Base-by-base conservation (phyloP, 2,888 invertebrate genomes). In the Oscheius sp. region DNA sequence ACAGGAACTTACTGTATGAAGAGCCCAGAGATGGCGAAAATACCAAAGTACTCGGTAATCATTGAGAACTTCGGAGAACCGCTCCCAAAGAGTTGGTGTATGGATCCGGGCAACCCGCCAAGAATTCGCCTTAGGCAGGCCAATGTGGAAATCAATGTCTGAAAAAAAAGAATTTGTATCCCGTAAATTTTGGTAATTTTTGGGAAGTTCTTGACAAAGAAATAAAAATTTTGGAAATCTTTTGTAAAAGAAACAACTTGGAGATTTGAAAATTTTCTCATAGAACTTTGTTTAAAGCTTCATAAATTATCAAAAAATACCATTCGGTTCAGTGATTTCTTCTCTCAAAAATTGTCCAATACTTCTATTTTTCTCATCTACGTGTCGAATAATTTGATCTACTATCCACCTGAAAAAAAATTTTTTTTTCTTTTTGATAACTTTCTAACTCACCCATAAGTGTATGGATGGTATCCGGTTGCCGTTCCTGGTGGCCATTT, bases 101-200 rank as follows among this genome's bases (percentile, higher is more conserved):
- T 63, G 63, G 26, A 79, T 71, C 30, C 75, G 65, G 6, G 79
- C 79, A 22, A 79, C 79, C 14, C 79, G 69, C 38, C 73, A 69
- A 28, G 71, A 64, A 24, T 77, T 77, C 26, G 68, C 61, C 4
- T 64, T 57, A 2, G 85, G 80, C 32, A 86, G 74, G 14, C 86
- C 86, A 36, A 86, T 78, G 56, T 78, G 76, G 71, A 84, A 86
- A 51, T 86, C 86, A n/a, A 86, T 78, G 32, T 74, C 86, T 86
- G 57, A 56, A 17, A 44, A n/a, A n/a, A 59, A n/a, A n/a, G n/a
- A n/a, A n/a, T n/a, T n/a, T n/a, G n/a, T n/a, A n/a, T n/a, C n/a
- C n/a, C n/a, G n/a, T n/a, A n/a, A n/a, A n/a, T n/a, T n/a, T n/a
- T n/a, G n/a, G 36, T 8, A 12, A 36, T 9, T 14, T 36, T 14